A percentile compares a stretch with the other conserved stretches of the same genome.
Evolutionary conservation across 1,140 invertebrate species (phyloP).

Genomic region (Drosophila bifasciata): DNA sequence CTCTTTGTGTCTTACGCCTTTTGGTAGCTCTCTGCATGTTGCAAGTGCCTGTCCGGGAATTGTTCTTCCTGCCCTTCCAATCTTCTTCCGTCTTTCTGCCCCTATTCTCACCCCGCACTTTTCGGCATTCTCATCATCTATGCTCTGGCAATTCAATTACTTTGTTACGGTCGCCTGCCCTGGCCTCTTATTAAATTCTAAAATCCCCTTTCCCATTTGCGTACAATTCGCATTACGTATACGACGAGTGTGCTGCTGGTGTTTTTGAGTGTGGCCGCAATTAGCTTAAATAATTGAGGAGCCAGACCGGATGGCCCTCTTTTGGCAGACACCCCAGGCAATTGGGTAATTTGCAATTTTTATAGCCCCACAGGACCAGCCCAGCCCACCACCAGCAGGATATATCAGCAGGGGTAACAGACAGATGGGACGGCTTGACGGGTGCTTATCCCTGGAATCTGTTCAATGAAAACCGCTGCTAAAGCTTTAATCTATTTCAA

Average conservation of each 20-base stretch:
- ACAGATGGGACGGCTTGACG: background rate
- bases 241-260: conserved; percentile 37
- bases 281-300: conserved; percentile 62
- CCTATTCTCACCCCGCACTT: background rate
- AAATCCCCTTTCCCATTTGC: conserved; percentile 31
- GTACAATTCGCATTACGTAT: conserved; percentile 46
- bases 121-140: conserved; percentile 31
- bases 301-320: conserved; percentile 48
- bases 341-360: conserved; percentile 50
- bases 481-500: no score
- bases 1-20: conserved; percentile 18
- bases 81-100: background rate
- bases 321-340: conserved; percentile 35
- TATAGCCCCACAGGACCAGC: conserved; percentile 26
- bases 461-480: no score
- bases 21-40: conserved; percentile 14
- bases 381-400: conserved; percentile 2
- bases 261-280: conserved; percentile 36
- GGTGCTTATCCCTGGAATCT: no score
- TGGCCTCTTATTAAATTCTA: conserved; percentile 33
- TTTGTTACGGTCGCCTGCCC: conserved; percentile 38
- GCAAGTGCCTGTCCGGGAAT: conserved; percentile 27
- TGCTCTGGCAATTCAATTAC: conserved; percentile 66
- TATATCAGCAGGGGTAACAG: background rate
- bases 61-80: no score